Base-by-base conservation (phyloP, 2,888 invertebrate species). In the Phoenoteleia sp. region DNA sequence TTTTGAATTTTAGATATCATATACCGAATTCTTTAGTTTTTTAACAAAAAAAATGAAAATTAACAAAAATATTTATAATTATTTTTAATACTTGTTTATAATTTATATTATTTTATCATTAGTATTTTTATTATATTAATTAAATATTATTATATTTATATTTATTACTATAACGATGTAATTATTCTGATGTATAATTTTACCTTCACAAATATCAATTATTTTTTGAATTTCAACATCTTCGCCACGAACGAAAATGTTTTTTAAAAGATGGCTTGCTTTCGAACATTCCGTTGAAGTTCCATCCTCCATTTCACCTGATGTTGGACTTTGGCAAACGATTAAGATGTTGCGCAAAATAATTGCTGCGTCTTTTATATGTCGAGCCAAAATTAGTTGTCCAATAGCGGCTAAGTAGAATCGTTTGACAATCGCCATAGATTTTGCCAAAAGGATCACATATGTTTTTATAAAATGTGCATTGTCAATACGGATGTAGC, bases 401-500 rank as follows among this genome's bases (percentile, higher is more conserved):
- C 52, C 52, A 25, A 52, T 25, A 11, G 25, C 27, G n/a, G 13
- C 25, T 6, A 52, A 23, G 21, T 9, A 56, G 17, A 56, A 56
- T n/a, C 19, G 15, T 4, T 56, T 29, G 1, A 56, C 56, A 2
- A 56, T 17, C 4, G 33, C 3, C 39, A 36, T 15, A n/a, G 17
- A n/a, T 23, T 36, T 39, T 60, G 29, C 15, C 1, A 60, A 39
- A 11, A 39, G 23, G 7, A 39, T 11, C 2, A 21, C 21, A 33
- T 58, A 58, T 1, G 29, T 39, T 60, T 60, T 60, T 6, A 60
- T 42, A 23, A 60, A 60, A 39, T 60, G 39, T 2, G 60, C 60
- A 6, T 23, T n/a, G n/a, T 60, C 60, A 3, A 60, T 17, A 23
- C 60, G 21, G n/a, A 60, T 42, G 25, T 60, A 60, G n/a, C 39